Evolutionary conservation across 2,113 vertebrate genomes (phyloP).

Genomic region (Rhea pennata): DNA sequence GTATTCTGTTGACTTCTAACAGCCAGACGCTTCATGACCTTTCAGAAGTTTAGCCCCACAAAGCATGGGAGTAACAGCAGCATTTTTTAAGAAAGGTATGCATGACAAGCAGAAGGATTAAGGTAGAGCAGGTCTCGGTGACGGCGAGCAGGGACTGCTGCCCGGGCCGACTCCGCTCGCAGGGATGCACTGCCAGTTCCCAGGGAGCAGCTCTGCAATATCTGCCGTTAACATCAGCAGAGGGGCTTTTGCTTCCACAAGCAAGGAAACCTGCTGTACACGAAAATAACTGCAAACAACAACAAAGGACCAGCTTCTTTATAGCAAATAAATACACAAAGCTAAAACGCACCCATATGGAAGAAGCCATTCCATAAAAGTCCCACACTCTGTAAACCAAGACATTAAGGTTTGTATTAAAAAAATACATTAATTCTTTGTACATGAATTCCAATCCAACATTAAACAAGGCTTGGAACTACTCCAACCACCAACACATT

Average conservation of each 20-base stretch:
- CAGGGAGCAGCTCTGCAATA: not conserved
- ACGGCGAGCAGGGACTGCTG: not conserved
- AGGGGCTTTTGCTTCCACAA: not conserved
- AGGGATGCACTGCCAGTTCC: not conserved
- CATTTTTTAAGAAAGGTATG: not conserved
- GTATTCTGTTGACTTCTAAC: rapidly evolving
- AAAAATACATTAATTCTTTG: not conserved
- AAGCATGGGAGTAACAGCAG: not conserved
- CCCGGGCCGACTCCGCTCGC: not conserved
- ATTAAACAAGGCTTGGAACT: not conserved
- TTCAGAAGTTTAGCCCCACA: not conserved
- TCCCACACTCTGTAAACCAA: not conserved
- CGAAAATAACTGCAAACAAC: not conserved
- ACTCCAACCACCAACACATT: not conserved
- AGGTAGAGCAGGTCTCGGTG: not conserved
- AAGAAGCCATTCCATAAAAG: not conserved
- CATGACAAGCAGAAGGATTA: not conserved
- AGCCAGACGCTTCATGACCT: not conserved
- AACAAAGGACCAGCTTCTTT: not conserved
- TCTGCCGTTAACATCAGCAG: not conserved
- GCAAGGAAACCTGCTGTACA: not conserved
- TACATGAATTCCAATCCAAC: not conserved
- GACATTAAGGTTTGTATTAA: not conserved
- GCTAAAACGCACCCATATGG: not conserved
- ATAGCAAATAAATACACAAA: not conserved